Evolutionary conservation across 2,888 invertebrate genomes (phyloP).

Genomic region (Rhingia campestris): DNA sequence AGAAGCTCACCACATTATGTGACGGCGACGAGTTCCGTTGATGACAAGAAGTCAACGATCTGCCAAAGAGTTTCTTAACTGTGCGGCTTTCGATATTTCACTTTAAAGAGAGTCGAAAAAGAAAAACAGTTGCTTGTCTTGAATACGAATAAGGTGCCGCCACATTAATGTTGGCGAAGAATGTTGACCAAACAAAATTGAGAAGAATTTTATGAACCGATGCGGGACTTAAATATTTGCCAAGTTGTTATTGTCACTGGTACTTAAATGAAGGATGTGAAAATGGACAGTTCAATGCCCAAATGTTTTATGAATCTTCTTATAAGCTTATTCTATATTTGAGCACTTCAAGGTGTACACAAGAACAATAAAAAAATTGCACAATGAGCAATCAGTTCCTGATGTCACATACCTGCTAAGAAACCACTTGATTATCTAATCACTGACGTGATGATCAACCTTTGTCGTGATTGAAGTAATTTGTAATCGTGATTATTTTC

Average conservation of each 20-base stretch:
- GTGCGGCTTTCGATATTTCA: slow-evolving; percentile 15
- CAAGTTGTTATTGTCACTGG: slow-evolving; percentile 23
- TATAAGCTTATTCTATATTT: background rate
- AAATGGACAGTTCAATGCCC: slow-evolving; percentile 36
- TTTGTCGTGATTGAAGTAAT: slow-evolving; percentile 12
- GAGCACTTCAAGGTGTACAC: background rate
- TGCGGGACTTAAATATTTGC: slow-evolving; percentile 6
- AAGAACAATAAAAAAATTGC: background rate
- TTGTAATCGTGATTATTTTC: slow-evolving; percentile 17
- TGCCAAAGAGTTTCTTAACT: slow-evolving; percentile 9
- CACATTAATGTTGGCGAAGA: background rate
- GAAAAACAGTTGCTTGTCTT: background rate
- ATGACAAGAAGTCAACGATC: slow-evolving; percentile 53
- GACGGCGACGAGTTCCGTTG: slow-evolving; percentile 9
- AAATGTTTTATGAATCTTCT: background rate
- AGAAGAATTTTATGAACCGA: background rate
- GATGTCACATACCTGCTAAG: slow-evolving; percentile 37
- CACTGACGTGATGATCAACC: slow-evolving; percentile 39
- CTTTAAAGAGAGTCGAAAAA: background rate
- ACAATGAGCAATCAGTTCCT: slow-evolving; percentile 37
- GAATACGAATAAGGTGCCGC: slow-evolving; percentile 27
- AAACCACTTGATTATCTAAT: slow-evolving; percentile 41
- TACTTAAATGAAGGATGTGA: slow-evolving; percentile 12
- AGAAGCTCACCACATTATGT: slow-evolving; percentile 37
- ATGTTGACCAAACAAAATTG: slow-evolving; percentile 2